Evolutionary conservation across 2,797 vertebrate genomes (phyloP).

Genomic region (Cyclura pinguis): DNA sequence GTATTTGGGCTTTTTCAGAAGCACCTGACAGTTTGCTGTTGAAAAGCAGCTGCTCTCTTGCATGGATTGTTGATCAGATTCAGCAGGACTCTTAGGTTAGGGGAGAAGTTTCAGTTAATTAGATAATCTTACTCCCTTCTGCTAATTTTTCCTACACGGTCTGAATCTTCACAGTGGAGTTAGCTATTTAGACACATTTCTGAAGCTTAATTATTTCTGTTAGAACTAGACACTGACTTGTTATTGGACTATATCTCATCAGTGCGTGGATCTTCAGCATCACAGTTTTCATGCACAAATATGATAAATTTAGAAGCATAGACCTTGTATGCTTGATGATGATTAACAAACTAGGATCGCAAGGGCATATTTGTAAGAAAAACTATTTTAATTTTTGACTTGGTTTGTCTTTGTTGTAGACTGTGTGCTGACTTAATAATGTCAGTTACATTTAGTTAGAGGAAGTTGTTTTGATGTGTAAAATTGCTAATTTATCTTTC

Average conservation of each 20-base stretch:
- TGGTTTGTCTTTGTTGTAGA: neutral
- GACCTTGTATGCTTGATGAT: neutral
- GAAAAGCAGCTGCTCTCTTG: neutral
- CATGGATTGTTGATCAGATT: neutral
- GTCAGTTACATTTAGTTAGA: neutral
- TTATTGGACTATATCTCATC: neutral
- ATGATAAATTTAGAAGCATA: neutral
- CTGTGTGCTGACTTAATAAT: constrained; percentile 1
- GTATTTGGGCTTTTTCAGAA: neutral
- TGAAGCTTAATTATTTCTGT: neutral
- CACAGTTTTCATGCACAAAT: neutral
- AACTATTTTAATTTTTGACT: neutral
- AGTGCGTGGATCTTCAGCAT: neutral
- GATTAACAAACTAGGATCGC: neutral
- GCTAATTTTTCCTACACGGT: neutral
- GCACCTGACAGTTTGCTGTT: neutral
- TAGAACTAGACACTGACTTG: neutral
- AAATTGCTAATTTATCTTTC: neutral
- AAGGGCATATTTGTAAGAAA: neutral
- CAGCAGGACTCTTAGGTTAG: neutral
- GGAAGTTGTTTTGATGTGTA: neutral
- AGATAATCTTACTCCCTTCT: neutral
- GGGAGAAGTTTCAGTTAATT: neutral
- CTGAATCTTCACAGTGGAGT: neutral
- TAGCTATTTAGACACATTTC: neutral